Conservation (phyloP, 2,888 invertebrate genomes). For the Chymomyza amoena region DNA sequence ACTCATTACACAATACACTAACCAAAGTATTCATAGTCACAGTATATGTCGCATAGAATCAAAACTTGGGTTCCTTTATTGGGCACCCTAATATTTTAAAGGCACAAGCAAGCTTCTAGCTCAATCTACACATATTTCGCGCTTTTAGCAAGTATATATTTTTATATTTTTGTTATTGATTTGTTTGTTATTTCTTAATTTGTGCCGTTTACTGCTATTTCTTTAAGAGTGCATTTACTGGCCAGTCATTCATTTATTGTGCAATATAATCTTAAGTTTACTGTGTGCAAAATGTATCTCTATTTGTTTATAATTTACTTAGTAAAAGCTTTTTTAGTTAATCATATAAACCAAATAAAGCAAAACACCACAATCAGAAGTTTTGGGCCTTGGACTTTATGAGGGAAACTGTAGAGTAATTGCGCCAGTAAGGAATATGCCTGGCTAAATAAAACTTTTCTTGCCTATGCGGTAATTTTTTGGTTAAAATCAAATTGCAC, state of each 20-base stretch:
- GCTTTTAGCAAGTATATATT: slow-evolving; percentile 59
- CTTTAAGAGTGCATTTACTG: slow-evolving; percentile 45
- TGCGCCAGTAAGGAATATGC: too few relatives aligned
- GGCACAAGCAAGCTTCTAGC: slow-evolving; percentile 37
- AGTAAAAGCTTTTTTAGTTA: slow-evolving; percentile 36
- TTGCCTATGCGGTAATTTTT: too few relatives aligned
- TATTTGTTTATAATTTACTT: slow-evolving; percentile 42
- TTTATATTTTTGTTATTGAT: slow-evolving; percentile 23
- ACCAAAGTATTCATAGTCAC: slow-evolving; percentile 10
- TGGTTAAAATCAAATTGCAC: too few relatives aligned
- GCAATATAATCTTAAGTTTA: slow-evolving; percentile 63
- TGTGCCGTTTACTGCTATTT: slow-evolving; percentile 33
- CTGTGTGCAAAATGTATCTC: slow-evolving; percentile 28
- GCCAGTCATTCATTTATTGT: slow-evolving; percentile 51
- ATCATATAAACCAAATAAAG: slow-evolving; percentile 35
- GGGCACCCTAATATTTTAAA: neutral
- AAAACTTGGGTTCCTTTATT: neutral
- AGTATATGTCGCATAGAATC: neutral
- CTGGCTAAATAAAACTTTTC: too few relatives aligned
- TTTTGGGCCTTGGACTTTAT: neutral
- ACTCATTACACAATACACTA: slow-evolving; percentile 4
- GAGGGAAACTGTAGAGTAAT: too few relatives aligned
- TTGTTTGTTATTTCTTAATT: slow-evolving; percentile 13
- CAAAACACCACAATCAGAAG: slow-evolving; percentile 1
- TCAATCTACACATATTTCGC: slow-evolving; percentile 56